Evolutionary conservation across 2,113 vertebrate genomes (phyloP).

Genomic region (Helogale parvula): DNA sequence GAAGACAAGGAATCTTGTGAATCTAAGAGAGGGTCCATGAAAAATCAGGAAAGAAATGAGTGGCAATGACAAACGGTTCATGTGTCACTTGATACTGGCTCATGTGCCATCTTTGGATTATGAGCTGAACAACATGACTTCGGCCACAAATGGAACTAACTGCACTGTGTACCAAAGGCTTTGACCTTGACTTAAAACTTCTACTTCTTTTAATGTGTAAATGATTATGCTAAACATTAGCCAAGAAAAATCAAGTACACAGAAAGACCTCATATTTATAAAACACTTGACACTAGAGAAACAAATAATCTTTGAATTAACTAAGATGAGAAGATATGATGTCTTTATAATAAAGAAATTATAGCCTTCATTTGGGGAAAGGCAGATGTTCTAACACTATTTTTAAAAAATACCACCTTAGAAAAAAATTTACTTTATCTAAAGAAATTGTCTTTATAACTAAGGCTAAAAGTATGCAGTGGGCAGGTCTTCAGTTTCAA

Average conservation of each 20-base stretch:
- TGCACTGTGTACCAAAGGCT: not conserved
- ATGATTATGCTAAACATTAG: slow-evolving; percentile 65
- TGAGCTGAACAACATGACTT: not conserved
- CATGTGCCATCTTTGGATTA: not conserved
- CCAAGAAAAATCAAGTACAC: slow-evolving; percentile 69
- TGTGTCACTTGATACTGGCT: not conserved
- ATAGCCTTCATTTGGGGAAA: not conserved
- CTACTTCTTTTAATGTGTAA: slow-evolving; percentile 58
- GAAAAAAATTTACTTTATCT: not conserved
- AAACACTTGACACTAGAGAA: slow-evolving; percentile 65
- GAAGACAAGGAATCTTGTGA: not conserved
- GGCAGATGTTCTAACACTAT: slow-evolving; percentile 16
- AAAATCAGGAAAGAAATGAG: not conserved
- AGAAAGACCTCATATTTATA: slow-evolving; percentile 50
- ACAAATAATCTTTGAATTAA: slow-evolving; percentile 63
- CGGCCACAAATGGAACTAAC: not conserved
- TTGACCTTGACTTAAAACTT: slow-evolving; percentile 50
- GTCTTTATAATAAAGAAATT: slow-evolving; percentile 56
- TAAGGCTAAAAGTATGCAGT: not conserved
- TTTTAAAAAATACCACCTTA: not conserved
- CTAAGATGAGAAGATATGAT: not conserved
- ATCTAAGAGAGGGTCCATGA: not conserved
- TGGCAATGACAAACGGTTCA: not conserved
- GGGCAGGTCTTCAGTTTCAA: not conserved
- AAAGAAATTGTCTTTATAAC: not conserved